Base-by-base conservation (phyloP, 2,113 vertebrate species). In the Chaetops frenatus region DNA sequence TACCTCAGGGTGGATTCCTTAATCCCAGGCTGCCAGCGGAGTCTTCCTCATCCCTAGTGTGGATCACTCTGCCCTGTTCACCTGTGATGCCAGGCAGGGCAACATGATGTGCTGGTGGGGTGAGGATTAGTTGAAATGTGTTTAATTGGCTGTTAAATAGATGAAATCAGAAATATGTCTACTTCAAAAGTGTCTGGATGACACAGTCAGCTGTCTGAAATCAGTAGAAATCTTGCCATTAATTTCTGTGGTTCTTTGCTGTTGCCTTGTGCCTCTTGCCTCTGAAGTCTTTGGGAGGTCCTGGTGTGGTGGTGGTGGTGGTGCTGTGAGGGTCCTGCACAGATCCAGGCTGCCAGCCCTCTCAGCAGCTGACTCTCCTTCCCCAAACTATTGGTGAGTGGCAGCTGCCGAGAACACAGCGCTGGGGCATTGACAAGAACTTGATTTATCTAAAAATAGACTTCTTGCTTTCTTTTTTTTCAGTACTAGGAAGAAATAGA, bases 371-470 rank as follows among this genome's bases (percentile, higher is more conserved):
- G 20, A 24, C 21, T 82, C 14, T 65, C 31, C 79, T 90, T 89
- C 33, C 61, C 16, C 33, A 74, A 31, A 47, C 13, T 48, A 77
- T 35, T 3, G 15, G 22, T 1, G 7, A 10, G 42, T 51, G 40
- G 29, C 54, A 77, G 44, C 69, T 83, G 35, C 40, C 22, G 2
- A 3, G 47, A 44, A 58, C 0, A 0, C 1, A 1, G 58, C 4
- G 20, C 48, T 2, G 0, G 20, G 64, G 29, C 42, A 70, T 17
- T 19, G 35, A 12, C 58, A 71, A 86, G 40, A 61, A 57, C 36
- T 61, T 3, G 1, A 27, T 83, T 7, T 50, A 22, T 44, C 47
- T 74, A 65, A 90, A 86, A 87, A 69, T 14, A 71, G 24, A 2
- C 6, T 40, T 70, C 60, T 88, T 61, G 11, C 20, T 64, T 78